Evolutionary conservation across 2,888 invertebrate genomes (phyloP), one percentile per base, ranked within the genome.

Genomic region (Eristalis intricaria): DNA sequence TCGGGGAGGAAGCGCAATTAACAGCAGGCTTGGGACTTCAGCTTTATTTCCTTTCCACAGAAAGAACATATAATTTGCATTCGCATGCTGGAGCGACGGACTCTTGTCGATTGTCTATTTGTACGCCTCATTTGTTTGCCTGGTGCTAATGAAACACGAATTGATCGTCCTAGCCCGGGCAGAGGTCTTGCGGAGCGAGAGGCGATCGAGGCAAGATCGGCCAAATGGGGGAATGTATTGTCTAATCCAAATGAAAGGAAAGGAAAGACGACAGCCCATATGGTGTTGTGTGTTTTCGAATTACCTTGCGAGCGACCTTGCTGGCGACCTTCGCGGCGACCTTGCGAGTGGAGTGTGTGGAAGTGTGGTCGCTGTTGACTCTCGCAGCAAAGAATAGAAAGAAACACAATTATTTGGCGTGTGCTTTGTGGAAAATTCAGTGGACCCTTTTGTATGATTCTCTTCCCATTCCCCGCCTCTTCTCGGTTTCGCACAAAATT

Each of bases 1-100:
- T 5, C 50, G 19, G 50, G 50, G 50, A 77, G 77, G 69, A 77
- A 63, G 35, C 35, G 26, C 63, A 69, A 63, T 77, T 56, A 77
- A 63, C 50, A 38, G 35, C 19, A 56, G 63, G 63, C 35, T 10
- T 63, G 68, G 58, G 63, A 69, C 13, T 5, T n/a, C n/a, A 19
- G 13, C 50, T 19, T 50, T 50, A 50, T 19, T 50, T 50, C 50
- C 50, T 8, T 50, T 50, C 50, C 50, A 8, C 19, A 8, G 50
- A 50, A 50, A 19, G 50, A 50, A 19, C 50, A 50, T 50, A 50
- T 50, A 50, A 50, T 50, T 50, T 50, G 50, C 50, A 50, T 19
- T n/a, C 50, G 50, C n/a, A n/a, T 50, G 50, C 1, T 10, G 50
- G 19, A 50, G 1, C 38, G 35, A 35, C 3, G 13, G 50, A 7